phyloP scores from a whole-genome alignment of 2,113 vertebrate species.

The Corythoichthys intestinalis region DNA sequence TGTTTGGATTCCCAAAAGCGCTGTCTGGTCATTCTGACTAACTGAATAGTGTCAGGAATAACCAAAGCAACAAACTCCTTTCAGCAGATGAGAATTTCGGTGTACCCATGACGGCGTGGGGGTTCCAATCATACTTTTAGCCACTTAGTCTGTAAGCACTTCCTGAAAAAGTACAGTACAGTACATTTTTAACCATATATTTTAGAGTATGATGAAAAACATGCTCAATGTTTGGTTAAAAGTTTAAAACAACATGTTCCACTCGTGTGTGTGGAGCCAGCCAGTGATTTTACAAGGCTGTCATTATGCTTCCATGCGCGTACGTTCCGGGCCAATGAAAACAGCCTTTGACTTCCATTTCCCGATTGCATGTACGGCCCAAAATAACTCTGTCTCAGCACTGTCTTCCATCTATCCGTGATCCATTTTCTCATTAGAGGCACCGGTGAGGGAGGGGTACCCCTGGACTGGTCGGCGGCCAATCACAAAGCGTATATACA shows the following conservation, averaged over 20 bases:
- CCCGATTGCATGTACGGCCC: neutral
- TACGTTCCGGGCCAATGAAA: neutral
- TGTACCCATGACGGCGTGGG: neutral
- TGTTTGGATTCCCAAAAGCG: neutral
- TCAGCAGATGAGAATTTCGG: neutral
- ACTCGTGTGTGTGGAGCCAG: constrained; percentile 13
- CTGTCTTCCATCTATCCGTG: neutral
- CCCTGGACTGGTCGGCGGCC: neutral
- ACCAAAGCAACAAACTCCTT: neutral
- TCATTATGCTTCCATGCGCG: constrained; percentile 7
- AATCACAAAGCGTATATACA: neutral
- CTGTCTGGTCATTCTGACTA: neutral
- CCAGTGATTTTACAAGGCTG: constrained; percentile 17
- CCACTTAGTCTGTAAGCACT: neutral
- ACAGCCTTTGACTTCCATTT: constrained; percentile 3
- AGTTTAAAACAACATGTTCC: constrained; percentile 8
- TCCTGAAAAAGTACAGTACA: neutral
- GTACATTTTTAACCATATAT: neutral
- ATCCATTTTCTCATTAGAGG: neutral
- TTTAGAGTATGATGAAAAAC: neutral
- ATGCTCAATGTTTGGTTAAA: neutral
- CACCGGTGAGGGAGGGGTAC: no score
- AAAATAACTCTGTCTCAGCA: neutral
- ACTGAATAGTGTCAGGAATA: neutral
- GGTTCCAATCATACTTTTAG: neutral